Evolutionary conservation across 2,888 invertebrate genomes (phyloP).

Genomic region (Tiliacea aurago): DNA sequence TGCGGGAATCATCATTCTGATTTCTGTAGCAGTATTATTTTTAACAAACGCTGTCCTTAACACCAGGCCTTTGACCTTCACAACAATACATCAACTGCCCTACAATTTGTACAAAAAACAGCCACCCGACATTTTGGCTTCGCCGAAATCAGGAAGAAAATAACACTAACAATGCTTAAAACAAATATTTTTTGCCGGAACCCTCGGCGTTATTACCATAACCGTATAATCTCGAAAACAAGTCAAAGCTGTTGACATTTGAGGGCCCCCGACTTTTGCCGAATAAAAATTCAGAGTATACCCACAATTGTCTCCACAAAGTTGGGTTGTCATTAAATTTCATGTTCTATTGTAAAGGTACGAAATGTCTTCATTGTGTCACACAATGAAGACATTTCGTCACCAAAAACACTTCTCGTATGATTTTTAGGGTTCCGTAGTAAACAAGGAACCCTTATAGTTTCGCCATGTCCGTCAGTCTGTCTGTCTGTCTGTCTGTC

Average conservation of each 20-base stretch:
- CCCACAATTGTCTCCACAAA: slow-evolving; percentile 58
- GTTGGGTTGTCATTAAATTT: slow-evolving; percentile 70
- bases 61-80: not conserved
- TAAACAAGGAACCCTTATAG: no score
- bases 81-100: slow-evolving; percentile 30
- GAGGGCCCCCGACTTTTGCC: slow-evolving; percentile 65
- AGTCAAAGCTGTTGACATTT: slow-evolving; percentile 61
- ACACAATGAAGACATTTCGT: slow-evolving; percentile 45
- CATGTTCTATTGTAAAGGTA: slow-evolving; percentile 46
- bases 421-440: no score
- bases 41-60: not conserved
- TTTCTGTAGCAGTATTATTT: not conserved
- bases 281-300: slow-evolving; percentile 71
- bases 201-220: slow-evolving; percentile 56
- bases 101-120: slow-evolving; percentile 40
- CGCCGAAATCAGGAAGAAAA: slow-evolving; percentile 47
- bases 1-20: not conserved
- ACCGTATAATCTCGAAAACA: slow-evolving; percentile 59
- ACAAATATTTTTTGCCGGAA: slow-evolving; percentile 56
- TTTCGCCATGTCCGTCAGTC: no score
- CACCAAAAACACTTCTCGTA: slow-evolving; percentile 7
- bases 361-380: no score
- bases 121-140: slow-evolving; percentile 13
- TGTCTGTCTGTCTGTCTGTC: no score
- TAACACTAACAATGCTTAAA: slow-evolving; percentile 48